Conservation (phyloP, 2,797 vertebrate genomes). For the Pangasius larnaudii region DNA sequence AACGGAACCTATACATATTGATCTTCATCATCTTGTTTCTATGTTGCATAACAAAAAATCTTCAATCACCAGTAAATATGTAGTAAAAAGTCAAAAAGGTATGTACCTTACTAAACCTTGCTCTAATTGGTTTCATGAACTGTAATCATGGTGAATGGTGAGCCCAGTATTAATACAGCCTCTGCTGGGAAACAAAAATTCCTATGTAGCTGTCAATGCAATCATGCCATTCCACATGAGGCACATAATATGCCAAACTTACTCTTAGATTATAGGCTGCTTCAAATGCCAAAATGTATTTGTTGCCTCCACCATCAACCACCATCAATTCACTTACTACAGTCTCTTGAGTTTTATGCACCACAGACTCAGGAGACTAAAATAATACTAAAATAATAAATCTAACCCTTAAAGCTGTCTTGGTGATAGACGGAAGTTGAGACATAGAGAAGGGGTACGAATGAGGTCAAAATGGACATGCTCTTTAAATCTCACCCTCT, state of each 20-base stretch:
- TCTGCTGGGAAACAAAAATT: no score
- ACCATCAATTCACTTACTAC: slow-evolving; percentile 68
- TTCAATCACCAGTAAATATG: no score
- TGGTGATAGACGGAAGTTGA: slow-evolving; percentile 60
- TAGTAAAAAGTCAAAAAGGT: no score
- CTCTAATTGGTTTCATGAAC: no score
- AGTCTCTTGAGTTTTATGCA: slow-evolving; percentile 75
- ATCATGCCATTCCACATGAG: neutral
- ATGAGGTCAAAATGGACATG: neutral
- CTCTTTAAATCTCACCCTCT: slow-evolving; percentile 14
- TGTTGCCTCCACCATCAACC: slow-evolving; percentile 66
- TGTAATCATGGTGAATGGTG: no score
- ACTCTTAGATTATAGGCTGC: slow-evolving; percentile 55
- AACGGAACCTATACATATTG: no score
- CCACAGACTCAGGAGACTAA: slow-evolving; percentile 43
- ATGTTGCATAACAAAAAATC: no score
- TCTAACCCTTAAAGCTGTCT: slow-evolving; percentile 55
- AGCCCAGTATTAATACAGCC: no score
- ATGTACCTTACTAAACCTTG: no score
- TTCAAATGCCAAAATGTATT: slow-evolving; percentile 70
- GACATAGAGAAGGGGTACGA: slow-evolving; percentile 40
- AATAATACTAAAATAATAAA: no score
- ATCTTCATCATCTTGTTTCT: no score
- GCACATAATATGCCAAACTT: slow-evolving; percentile 24
- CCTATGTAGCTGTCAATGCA: no score